These are phyloP conservation scores for Cephalophus harveyi DNA, from an alignment of 2,113 vertebrate genomes.

Conservation along the genomic window DNA sequence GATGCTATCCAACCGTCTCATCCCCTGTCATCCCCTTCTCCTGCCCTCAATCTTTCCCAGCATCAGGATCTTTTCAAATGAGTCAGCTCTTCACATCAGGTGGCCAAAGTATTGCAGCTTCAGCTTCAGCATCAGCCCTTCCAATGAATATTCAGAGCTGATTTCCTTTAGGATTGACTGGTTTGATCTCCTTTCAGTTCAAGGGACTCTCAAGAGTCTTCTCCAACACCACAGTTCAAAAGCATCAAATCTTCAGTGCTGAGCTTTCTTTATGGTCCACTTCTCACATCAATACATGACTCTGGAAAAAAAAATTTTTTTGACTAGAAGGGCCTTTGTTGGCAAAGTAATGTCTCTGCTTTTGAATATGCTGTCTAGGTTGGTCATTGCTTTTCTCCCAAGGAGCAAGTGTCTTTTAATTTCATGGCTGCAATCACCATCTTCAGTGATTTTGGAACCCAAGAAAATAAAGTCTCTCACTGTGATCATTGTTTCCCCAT, in stretches of 20 bases:
- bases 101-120: not conserved
- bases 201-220: not conserved
- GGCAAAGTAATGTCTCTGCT: too few species aligned
- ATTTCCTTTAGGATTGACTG: not conserved
- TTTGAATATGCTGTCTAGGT: too few species aligned
- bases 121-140: not conserved
- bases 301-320: not conserved
- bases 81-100: not conserved
- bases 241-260: not conserved
- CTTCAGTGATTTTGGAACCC: too few species aligned
- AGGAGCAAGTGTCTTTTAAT: too few species aligned
- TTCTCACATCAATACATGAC: not conserved
- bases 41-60: not conserved
- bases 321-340: fast-evolving
- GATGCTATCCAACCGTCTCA: not conserved
- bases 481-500: too few species aligned
- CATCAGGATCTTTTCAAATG: not conserved
- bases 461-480: too few species aligned
- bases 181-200: not conserved
- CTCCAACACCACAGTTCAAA: not conserved
- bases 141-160: not conserved
- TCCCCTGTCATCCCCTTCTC: not conserved
- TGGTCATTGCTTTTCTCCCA: too few species aligned
- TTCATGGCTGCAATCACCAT: too few species aligned
- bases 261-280: not conserved